Conservation (phyloP, 2,888 invertebrate species). For the Eristalis arbustorum region DNA sequence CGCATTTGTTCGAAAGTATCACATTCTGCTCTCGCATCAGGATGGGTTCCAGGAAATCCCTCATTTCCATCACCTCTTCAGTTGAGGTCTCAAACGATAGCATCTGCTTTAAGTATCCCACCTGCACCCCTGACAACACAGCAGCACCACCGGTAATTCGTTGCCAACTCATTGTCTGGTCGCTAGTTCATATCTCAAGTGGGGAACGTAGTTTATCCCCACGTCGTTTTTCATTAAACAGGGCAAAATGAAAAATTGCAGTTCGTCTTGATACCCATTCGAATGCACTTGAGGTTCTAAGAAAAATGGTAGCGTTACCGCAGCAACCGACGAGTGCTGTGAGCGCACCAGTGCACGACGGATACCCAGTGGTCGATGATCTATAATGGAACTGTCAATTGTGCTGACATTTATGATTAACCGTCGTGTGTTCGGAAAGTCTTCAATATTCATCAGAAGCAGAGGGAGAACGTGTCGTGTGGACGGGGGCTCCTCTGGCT, state of each 20-base stretch:
- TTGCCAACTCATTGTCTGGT: neutral
- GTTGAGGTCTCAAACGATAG: no score
- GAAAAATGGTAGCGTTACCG: neutral
- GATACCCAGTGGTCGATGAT: conserved; percentile 42
- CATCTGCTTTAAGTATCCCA: no score
- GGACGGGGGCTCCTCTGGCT: no score
- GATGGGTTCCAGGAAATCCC: no score
- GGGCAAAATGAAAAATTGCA: conserved; percentile 11
- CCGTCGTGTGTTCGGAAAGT: conserved; percentile 10
- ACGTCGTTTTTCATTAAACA: conserved; percentile 12
- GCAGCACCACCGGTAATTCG: neutral
- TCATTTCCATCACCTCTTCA: no score
- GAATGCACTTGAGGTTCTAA: neutral
- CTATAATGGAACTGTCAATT: conserved; percentile 50
- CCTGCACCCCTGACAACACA: no score
- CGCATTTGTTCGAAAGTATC: no score
- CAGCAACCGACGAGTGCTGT: neutral
- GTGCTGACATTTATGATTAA: conserved; percentile 46
- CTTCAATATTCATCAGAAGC: conserved; percentile 16
- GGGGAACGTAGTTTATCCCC: neutral
- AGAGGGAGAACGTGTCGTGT: neutral
- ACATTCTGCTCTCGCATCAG: no score
- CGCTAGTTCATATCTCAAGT: neutral
- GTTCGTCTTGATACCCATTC: neutral
- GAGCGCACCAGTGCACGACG: neutral